These are phyloP conservation scores for Callocephalon fimbriatum DNA, from an alignment of 2,113 vertebrate genomes.

Conservation along the genomic window DNA sequence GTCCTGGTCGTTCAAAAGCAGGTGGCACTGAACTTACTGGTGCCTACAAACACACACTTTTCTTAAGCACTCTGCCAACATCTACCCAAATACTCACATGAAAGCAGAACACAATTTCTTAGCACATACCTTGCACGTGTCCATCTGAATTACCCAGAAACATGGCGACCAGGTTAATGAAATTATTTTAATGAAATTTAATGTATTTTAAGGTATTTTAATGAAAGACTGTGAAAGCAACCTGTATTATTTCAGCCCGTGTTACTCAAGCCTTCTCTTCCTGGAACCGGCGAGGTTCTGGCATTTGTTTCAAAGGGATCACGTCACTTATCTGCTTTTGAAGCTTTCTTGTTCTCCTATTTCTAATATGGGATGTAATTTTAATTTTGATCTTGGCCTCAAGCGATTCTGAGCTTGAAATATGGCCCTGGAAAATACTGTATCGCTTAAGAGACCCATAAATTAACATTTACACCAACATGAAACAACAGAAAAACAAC, in stretches of 20 bases:
- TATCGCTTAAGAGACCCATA: background rate
- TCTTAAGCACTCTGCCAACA: background rate
- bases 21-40: rapidly evolving
- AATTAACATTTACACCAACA: background rate
- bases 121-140: rapidly evolving
- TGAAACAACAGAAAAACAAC: background rate
- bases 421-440: background rate
- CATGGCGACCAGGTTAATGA: background rate
- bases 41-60: background rate
- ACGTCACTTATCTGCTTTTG: background rate
- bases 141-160: background rate
- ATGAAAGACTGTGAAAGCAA: background rate
- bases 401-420: background rate
- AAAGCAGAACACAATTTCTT: background rate
- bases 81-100: background rate
- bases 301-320: background rate
- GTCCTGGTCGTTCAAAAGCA: background rate
- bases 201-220: background rate
- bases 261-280: background rate
- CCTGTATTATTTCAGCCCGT: rapidly evolving
- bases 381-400: background rate
- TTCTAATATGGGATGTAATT: background rate
- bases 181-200: background rate
- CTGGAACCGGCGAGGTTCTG: rapidly evolving
- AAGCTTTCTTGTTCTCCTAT: background rate